Evolutionary conservation across 92 coral and sea anemone species (phyloP).

Genomic region (Chrysogorgia sp.): DNA sequence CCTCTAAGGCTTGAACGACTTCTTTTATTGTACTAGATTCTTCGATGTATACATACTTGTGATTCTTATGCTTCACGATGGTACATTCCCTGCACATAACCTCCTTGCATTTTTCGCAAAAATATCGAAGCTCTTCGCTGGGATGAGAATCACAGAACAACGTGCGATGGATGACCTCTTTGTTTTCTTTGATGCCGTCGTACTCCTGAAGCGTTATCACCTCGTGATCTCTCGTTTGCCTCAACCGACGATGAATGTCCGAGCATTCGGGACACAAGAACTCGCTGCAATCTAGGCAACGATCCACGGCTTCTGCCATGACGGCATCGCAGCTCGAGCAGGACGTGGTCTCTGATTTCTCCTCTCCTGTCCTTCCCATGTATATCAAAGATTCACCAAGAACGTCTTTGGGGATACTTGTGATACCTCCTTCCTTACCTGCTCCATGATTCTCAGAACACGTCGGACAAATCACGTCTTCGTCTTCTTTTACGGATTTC

Average conservation of each 20-base stretch:
- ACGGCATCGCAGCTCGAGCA: constrained; percentile 84
- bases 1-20: constrained; percentile 63
- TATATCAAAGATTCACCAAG: constrained; percentile 82
- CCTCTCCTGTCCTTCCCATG: constrained; percentile 28
- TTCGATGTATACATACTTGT: constrained; percentile 82
- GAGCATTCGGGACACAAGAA: constrained; percentile 89
- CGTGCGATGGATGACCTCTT: constrained; percentile 79
- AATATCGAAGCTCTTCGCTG: constrained; percentile 80
- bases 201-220: constrained; percentile 79
- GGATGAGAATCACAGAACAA: constrained; percentile 80
- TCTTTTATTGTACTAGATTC: constrained; percentile 80
- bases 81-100: constrained; percentile 92
- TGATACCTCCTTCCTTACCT: constrained; percentile 60
- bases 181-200: constrained; percentile 69
- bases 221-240: constrained; percentile 91
- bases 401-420: constrained; percentile 73
- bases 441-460: constrained; percentile 74
- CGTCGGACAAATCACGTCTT: constrained; percentile 70
- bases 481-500: constrained; percentile 62
- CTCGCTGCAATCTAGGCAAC: constrained; percentile 93
- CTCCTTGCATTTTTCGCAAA: constrained; percentile 85
- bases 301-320: constrained; percentile 67
- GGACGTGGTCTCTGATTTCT: background rate
- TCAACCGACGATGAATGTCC: constrained; percentile 78
- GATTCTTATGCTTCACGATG: constrained; percentile 82